These are phyloP conservation scores for Marcusenius ussheri DNA, from an alignment of 2,113 vertebrate genomes.

Conservation along the genomic window DNA sequence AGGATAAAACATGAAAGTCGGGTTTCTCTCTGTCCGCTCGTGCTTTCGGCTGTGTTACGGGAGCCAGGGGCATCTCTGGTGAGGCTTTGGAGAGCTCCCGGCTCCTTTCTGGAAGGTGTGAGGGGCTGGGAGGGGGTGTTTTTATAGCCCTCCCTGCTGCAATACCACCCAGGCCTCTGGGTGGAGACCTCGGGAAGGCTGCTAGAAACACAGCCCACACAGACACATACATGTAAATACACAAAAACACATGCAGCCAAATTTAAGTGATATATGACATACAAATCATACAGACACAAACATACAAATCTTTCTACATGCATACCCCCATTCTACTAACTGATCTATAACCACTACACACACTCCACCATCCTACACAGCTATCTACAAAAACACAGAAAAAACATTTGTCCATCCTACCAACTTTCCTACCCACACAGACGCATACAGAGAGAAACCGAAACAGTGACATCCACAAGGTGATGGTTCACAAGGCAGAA, in stretches of 20 bases:
- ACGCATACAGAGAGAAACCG: conserved; percentile 2
- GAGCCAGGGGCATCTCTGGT: not conserved
- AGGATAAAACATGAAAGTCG: not conserved
- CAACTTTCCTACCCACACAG: not conserved
- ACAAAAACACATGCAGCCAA: not conserved
- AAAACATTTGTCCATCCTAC: not conserved
- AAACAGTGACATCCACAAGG: not conserved
- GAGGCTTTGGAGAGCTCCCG: not conserved
- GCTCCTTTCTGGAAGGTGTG: not conserved
- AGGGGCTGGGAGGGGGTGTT: not conserved
- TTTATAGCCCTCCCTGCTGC: not conserved
- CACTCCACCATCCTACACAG: not conserved
- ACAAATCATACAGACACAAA: not conserved
- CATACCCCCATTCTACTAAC: not conserved
- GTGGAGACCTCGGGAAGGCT: not conserved
- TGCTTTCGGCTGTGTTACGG: not conserved
- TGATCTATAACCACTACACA: not conserved
- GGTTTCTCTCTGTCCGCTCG: not conserved
- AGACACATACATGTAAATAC: not conserved
- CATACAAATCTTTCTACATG: not conserved
- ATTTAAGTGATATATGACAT: not conserved
- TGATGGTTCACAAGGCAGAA: conserved; percentile 16
- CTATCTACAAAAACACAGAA: not conserved
- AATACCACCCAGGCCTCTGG: conserved; percentile 22
- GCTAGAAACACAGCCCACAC: not conserved